These are phyloP conservation scores for Ascaphus truei DNA, from an alignment of 2,113 vertebrate genomes.

Conservation along the genomic window DNA sequence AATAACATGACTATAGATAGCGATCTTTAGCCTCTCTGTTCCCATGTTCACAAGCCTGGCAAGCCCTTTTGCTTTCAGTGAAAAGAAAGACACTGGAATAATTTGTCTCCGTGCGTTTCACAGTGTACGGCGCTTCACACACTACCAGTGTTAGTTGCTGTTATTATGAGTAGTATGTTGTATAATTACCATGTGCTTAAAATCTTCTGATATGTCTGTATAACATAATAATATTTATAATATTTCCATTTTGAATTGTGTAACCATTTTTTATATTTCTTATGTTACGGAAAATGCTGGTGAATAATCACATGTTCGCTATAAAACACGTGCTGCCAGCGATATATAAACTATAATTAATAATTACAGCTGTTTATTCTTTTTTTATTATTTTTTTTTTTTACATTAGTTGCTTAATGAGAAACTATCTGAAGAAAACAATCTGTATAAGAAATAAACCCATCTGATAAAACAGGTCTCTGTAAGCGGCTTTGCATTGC, in stretches of 20 bases:
- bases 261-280: background rate
- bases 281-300: background rate
- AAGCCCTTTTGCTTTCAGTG: too few species aligned
- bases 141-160: background rate
- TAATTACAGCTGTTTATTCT: too few species aligned
- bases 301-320: background rate
- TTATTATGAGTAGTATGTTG: background rate
- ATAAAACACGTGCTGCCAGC: background rate
- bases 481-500: conserved; percentile 16
- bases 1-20: too few species aligned
- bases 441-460: background rate
- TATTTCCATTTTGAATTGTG: background rate
- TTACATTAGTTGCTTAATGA: too few species aligned
- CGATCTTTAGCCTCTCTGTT: too few species aligned
- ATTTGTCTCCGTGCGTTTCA: too few species aligned
- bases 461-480: conserved; percentile 1
- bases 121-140: too few species aligned
- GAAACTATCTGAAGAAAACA: background rate
- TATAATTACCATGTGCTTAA: background rate
- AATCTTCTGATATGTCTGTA: background rate
- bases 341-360: background rate
- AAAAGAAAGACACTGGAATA: too few species aligned
- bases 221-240: background rate
- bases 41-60: too few species aligned
- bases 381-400: too few species aligned